These are phyloP conservation scores for Cryptus viduatorius DNA, from an alignment of 2,888 invertebrate genomes.

Conservation along the genomic window DNA sequence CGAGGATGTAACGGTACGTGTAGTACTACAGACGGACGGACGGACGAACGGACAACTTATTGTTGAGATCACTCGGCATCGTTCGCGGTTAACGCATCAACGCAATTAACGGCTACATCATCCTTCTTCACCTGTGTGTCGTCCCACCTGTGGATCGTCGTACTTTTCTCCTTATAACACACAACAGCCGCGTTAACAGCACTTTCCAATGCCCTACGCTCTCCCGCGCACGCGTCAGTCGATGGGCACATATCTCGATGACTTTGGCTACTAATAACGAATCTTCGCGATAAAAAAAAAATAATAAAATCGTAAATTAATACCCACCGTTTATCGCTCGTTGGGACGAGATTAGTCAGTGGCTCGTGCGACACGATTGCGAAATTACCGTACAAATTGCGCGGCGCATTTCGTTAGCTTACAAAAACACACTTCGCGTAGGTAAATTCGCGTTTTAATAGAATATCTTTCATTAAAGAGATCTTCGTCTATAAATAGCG, in stretches of 20 bases:
- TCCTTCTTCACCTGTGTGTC: neutral
- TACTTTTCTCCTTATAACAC: neutral
- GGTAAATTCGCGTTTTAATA: too few relatives aligned
- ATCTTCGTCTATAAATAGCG: too few relatives aligned
- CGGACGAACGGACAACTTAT: constrained; percentile 22
- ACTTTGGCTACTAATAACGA: constrained; percentile 49
- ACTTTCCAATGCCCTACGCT: neutral
- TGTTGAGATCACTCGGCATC: constrained; percentile 58
- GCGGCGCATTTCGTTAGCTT: constrained; percentile 27
- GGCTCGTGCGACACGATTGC: constrained; percentile 39
- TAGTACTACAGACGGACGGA: constrained; percentile 50
- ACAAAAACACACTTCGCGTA: constrained; percentile 41
- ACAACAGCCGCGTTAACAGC: neutral
- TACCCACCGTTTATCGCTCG: constrained; percentile 47
- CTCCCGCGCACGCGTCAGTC: too few relatives aligned
- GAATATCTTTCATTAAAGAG: too few relatives aligned
- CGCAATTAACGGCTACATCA: constrained; percentile 58
- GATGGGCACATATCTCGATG: neutral
- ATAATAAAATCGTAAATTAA: constrained; percentile 13
- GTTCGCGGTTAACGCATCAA: constrained; percentile 66
- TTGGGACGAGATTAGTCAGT: constrained; percentile 40
- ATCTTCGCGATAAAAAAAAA: neutral
- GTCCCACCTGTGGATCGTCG: neutral
- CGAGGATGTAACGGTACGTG: constrained; percentile 60
- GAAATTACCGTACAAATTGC: constrained; percentile 24